Evolutionary conservation across 2,888 invertebrate species (phyloP), one percentile per base, ranked within the genome.

Genomic region (Toxonevra muliebris): DNA sequence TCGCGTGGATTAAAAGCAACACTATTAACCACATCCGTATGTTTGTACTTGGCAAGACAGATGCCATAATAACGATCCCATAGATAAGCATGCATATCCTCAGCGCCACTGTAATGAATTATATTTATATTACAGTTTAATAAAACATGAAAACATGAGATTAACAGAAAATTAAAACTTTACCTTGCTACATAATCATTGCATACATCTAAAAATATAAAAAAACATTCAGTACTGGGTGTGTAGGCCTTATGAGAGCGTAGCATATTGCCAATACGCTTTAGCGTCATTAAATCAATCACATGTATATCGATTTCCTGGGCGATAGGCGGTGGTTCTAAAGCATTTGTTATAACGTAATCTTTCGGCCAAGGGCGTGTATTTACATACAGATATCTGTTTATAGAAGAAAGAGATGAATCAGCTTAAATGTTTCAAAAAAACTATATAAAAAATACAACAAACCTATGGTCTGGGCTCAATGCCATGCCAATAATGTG

Each of bases 221-320:
- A 94, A 82, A 93, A 94, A 77, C 94, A 94, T 79, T 94, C 93
- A 66, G 92, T 92, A 79, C 93, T 93, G 1, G 93, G 91, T 2
- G 94, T 94, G 80, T 92, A 95, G 0, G 93, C 93, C 80, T 92
- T 92, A 82, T 94, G 94, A 1, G 93, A 89, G 68, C 92, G 87
- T 41, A 93, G 82, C 90, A 93, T 92, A 66, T 90, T 91, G 5
- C 93, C 94, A 5, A 93, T 92, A 81, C 89, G 89, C 78, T 90
- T 89, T 69, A 94, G 86, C 0, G 91, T 92, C 68, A 89, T 88
- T 73, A 95, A 86, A 85, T 95, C 94, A 75, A 94, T 93, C 0
- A 94, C 93, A 78, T 94, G 94, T 74, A 95, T 92, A 79, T 94
- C 94, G 62, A 94, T 93, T 87, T 94, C 93, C 84, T 93, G 92